Evolutionary conservation across 2,888 invertebrate genomes (phyloP), one percentile per base, ranked within the genome.

Genomic region (Ephialtes manifestator): DNA sequence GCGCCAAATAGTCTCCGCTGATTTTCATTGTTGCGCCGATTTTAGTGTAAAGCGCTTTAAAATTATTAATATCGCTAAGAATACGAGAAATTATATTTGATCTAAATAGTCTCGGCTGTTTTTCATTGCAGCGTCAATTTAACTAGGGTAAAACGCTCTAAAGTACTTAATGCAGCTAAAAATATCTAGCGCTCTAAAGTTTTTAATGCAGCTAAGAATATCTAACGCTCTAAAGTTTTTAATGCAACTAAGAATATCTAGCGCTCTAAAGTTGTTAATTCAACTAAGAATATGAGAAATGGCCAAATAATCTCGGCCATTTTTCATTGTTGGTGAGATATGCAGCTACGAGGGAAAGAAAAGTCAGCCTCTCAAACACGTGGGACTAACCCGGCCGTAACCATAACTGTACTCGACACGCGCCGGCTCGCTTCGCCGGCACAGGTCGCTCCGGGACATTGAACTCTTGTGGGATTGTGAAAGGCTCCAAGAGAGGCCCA

Each of bases 401-500:
- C 88, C 75, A 84, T 89, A 90, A 90, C 86, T 86, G 89, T 88
- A 87, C 82, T 86, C 79, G 83, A 71, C 76, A 86, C 83, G 83
- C 86, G 86, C 83, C 76, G 55, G 79, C 75, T 80, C 77, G 72
- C 81, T 87, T 79, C 86, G 67, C 76, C 79, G 83, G 67, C 75
- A 75, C 86, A 63, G 88, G 84, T 87, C 87, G 87, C 72, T 43
- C 75, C 74, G 87, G 90, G 90, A 89, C 89, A 89, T 91, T 92
- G 90, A 92, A 90, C 90, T 86, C 87, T 65, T 63, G 80, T 60
- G 71, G 79, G 87, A 89, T 92, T 91, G 90, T 91, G 91, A 92
- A 92, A 92, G 91, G 91, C 88, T 77, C 77, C 65, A 2, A 65
- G 20, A 35, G 65, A 65, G 39, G 79, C 68, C 77, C 67, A 60